Evolutionary conservation across 2,113 vertebrate species (phyloP), one percentile per base, ranked within the genome.

Genomic region (Corapipo altera): DNA sequence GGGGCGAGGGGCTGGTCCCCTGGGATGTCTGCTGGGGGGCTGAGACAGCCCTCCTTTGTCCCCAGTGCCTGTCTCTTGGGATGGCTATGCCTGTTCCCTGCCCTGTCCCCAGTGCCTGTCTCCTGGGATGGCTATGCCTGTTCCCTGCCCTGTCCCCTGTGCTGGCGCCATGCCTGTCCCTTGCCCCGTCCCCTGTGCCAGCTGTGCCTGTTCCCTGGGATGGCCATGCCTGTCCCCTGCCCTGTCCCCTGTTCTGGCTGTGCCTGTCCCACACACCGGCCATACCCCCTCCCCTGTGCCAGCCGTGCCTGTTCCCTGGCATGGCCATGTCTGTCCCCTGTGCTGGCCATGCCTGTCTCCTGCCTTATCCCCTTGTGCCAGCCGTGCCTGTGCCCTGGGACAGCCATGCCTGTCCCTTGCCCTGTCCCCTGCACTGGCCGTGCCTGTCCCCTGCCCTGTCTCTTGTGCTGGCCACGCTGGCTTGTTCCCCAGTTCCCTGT

Each of bases 1-100:
- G 33, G 81, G 81, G 64, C 3, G 12, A 46, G 93, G 95, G 95
- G 93, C 93, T 92, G 93, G 95, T 90, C 82, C 95, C 95, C 93
- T 70, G 77, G 32, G 41, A 18, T 33, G 75, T 12, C 41, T 58
- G 84, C 43, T 27, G 70, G 21, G 85, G 77, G 67, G 15, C n/a
- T 0, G 8, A 64, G 71, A 48, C 0, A 23, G 81, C 65, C 64
- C 71, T 69, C 55, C 35, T 66, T 54, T 55, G 77, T 27, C 43
- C 33, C 64, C 15, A 16, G 30, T 91, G 78, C 88, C 92, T 64
- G 43, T 59, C 37, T 37, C 83, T 48, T 32, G 85, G 66, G 73
- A 67, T 55, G 54, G 80, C 85, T n/a, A 41, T 1, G 39, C 43
- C 89, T 54, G 78, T 57, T 18, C 72, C 59, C 59, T 37, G 70